Conservation (phyloP, 2,888 invertebrate genomes). For the Eristalis intricaria region DNA sequence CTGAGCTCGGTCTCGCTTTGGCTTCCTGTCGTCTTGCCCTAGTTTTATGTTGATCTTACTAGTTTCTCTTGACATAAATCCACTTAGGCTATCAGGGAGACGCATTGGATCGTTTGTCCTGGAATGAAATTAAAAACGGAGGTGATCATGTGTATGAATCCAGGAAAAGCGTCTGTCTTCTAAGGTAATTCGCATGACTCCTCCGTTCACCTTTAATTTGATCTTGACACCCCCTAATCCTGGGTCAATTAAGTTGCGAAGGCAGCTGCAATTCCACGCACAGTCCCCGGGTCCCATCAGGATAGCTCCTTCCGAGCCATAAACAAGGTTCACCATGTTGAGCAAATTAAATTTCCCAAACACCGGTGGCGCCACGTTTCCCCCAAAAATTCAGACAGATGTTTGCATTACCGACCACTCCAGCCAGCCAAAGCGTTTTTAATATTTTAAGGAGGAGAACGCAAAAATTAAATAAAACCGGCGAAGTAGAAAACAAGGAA, state of each 20-base stretch:
- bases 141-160: no score
- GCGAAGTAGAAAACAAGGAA: slow-evolving; percentile 21
- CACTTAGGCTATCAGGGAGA: no score
- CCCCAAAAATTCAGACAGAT: background rate
- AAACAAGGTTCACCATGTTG: background rate
- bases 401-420: background rate
- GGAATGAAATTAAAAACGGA: no score
- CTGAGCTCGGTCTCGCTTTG: no score
- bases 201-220: background rate
- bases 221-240: background rate
- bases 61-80: no score
- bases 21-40: no score
- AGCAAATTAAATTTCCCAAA: slow-evolving; percentile 22
- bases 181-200: background rate
- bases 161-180: background rate
- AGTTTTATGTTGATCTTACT: no score
- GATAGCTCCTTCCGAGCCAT: background rate
- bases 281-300: background rate
- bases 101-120: no score
- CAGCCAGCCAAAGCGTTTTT: background rate
- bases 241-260: background rate
- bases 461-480: slow-evolving; percentile 40
- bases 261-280: background rate
- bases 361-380: background rate
- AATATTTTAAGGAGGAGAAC: slow-evolving; percentile 16